A percentile compares a stretch with the other conserved stretches of the same genome.
phyloP scores from a whole-genome alignment of 2,797 vertebrate genomes.

The Cirrhinus mrigala region DNA sequence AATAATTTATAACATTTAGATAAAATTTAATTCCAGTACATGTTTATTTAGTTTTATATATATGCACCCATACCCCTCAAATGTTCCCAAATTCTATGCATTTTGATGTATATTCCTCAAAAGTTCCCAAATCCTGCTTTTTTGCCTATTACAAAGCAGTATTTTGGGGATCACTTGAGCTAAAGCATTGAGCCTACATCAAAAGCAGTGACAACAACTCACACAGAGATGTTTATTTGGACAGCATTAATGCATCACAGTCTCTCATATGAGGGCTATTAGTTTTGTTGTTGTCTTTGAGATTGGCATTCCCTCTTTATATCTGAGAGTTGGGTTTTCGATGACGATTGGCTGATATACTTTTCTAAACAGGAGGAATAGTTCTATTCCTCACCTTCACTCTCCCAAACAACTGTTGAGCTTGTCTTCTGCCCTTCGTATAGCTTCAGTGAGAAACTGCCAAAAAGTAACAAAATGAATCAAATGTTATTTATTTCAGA shows the following conservation, averaged over 20 bases:
- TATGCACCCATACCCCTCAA: neutral
- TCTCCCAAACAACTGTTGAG: constrained; percentile 4
- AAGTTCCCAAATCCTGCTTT: neutral
- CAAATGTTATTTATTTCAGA: neutral
- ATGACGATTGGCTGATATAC: constrained; percentile 6
- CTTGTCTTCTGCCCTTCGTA: neutral
- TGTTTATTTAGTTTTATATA: too few species aligned
- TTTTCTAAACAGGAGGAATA: constrained; percentile 12
- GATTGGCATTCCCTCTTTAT: constrained; percentile 8
- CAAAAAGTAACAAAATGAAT: neutral
- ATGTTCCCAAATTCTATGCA: neutral
- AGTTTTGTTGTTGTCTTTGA: constrained; percentile 19
- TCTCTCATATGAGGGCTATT: constrained; percentile 52
- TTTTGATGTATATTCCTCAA: too few species aligned
- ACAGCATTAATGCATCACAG: constrained; percentile 68
- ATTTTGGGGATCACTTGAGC: constrained; percentile 3
- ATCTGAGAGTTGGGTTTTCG: neutral
- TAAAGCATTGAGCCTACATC: constrained; percentile 36
- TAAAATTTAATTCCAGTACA: too few species aligned
- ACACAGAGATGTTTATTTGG: constrained; percentile 75
- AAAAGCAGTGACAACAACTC: constrained; percentile 54
- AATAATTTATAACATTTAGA: too few species aligned
- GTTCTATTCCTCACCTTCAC: constrained; percentile 2
- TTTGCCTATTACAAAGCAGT: neutral
- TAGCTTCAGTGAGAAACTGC: neutral